Percentiles rank a stretch among this genome's conserved stretches.
phyloP scores from a whole-genome alignment of 2,797 vertebrate genomes.

The Cyprinella venusta region DNA sequence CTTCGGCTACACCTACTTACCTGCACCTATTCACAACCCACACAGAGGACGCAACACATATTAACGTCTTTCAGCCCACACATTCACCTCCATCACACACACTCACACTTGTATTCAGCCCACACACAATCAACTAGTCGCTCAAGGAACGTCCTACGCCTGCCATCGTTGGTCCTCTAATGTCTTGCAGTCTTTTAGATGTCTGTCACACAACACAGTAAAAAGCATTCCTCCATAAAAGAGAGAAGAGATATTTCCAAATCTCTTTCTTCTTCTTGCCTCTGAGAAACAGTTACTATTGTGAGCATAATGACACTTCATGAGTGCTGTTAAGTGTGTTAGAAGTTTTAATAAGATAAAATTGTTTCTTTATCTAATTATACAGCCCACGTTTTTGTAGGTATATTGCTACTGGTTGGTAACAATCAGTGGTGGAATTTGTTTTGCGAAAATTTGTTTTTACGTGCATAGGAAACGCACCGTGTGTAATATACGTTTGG shows the following conservation, averaged over 20 bases:
- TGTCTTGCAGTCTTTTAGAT: constrained; percentile 35
- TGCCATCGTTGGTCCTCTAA: constrained; percentile 44
- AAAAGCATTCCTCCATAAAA: constrained; percentile 17
- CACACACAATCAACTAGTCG: constrained; percentile 51
- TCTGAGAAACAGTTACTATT: constrained; percentile 3
- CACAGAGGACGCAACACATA: constrained; percentile 13
- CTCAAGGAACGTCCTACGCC: constrained; percentile 48
- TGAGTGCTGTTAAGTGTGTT: not conserved
- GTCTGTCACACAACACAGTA: constrained; percentile 36
- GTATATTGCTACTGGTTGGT: not conserved
- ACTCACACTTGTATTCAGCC: constrained; percentile 49
- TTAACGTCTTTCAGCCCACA: constrained; percentile 46
- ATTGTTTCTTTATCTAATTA: not conserved
- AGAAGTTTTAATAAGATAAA: not conserved
- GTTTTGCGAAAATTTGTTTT: too few species aligned
- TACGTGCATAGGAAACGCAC: too few species aligned
- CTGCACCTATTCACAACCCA: constrained; percentile 51
- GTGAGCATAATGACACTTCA: not conserved
- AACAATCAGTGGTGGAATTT: too few species aligned
- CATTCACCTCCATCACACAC: constrained; percentile 32
- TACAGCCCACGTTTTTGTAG: not conserved
- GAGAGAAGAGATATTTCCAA: not conserved
- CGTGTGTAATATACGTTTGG: too few species aligned
- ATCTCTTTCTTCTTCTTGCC: constrained; percentile 18
- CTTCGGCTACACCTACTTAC: constrained; percentile 50